Evolutionary conservation across 2,113 vertebrate species (phyloP), one percentile per base, ranked within the genome.

Genomic region (Acanthochromis polyacanthus): DNA sequence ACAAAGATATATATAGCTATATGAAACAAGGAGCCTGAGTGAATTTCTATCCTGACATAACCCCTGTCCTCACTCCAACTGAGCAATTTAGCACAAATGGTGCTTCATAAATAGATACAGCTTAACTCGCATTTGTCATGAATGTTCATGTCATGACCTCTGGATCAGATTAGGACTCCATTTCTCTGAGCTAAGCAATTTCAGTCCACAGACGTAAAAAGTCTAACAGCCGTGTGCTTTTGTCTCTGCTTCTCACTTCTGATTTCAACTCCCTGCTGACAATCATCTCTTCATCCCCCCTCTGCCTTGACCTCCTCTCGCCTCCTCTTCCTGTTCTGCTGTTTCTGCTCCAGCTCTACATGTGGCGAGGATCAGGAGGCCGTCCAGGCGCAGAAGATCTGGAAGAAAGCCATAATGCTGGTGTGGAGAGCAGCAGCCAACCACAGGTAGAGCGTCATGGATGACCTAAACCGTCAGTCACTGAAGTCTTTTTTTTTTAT

Each of bases 371-470:
- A 99, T 91, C 98, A 99, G 91, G 98, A 99, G 91, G 98, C 98
- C 0, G 96, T 99, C 80, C 98, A 99, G 91, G 98, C 98, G 36
- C 98, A 99, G 89, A 99, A 99, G 93, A 99, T 99, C 88, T 99
- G 98, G 98, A 99, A 99, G 93, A 99, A 99, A 91, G 96, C 98
- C 65, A 99, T 99, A 65, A 99, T 99, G 98, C 92, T 99, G 80
- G 98, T 99, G 81, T 99, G 98, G 98, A 96, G 98, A 93, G 98
- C 98, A 46, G 98, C 98, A 77, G 98, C 98, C 84, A 99, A 99
- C 94, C 98, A 99, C 94, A 97, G 98, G 98, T 97, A 75, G 89
- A 57, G 25, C 58, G 45, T 57, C 22, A 10, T 51, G 20, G 3
- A 20, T 43, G 17, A 17, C 10, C 38, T 7, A 17, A 28, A 15